Evolutionary conservation across 2,888 invertebrate species (phyloP), one percentile per base, ranked within the genome.

Genomic region (Nymphalis urticae): DNA sequence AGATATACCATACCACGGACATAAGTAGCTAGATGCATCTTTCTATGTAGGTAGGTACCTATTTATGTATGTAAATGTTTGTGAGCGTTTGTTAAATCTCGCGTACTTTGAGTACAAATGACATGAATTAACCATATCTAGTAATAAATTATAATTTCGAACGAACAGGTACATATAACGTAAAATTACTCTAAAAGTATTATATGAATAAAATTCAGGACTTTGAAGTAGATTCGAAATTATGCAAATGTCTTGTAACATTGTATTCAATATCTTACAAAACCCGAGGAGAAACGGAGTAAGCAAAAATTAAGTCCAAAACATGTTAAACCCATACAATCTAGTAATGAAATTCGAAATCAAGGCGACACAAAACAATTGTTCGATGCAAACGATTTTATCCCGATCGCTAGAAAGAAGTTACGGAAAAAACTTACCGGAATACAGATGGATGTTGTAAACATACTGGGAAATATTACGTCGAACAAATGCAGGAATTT

Each of bases 271-370:
- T 70, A 56, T 21, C 48, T 27, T 70, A 68, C 70, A 62, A 48
- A 56, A 53, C 62, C 36, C 10, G 24, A 6, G 27, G 53, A 54
- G 50, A 4, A 10, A 17, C 47, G 32, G 19, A 48, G 50, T 61
- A 58, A 62, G 71, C 69, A 71, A 73, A 73, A 70, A 74, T 73
- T 75, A 75, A 71, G 66, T 73, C 66, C 68, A 72, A 72, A 68
- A 64, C 71, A 74, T 71, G 74, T 80, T 80, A 79, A 75, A 72
- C 72, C 27, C 74, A 63, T 61, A 50, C 71, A 69, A 66, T 71
- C 63, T 66, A 77, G 80, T 86, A 90, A 89, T 88, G 84, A 86
- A 89, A 89, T 90, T 85, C 82, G 81, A 88, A 90, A 90, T 90
- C 89, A 89, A 88, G 85, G 82, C 84, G 80, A 81, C 81, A 78